phyloP scores from a whole-genome alignment of 2,888 invertebrate genomes.

The Apodemia zela region DNA sequence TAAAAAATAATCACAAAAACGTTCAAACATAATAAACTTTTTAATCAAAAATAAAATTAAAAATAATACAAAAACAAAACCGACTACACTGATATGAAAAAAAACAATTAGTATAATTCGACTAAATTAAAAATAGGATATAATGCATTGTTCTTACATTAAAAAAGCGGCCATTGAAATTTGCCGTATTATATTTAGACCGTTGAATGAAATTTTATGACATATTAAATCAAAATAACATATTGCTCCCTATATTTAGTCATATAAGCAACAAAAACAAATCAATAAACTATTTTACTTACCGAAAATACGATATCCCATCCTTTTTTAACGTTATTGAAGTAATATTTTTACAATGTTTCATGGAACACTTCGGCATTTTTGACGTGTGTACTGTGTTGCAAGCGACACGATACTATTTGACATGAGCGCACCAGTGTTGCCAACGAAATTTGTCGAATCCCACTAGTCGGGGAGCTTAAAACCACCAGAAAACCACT shows the following conservation, averaged over 20 bases:
- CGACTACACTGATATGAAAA: background rate
- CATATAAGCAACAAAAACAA: background rate
- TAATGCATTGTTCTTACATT: background rate
- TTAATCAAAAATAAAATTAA: too few species aligned
- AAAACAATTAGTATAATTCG: background rate
- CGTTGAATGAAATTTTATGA: conserved; percentile 11
- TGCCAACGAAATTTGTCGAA: too few species aligned
- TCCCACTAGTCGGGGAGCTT: too few species aligned
- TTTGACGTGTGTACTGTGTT: background rate
- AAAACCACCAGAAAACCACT: too few species aligned
- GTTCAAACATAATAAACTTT: too few species aligned
- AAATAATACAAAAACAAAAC: background rate
- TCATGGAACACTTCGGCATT: conserved; percentile 16
- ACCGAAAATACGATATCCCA: conserved; percentile 17
- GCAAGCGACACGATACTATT: background rate
- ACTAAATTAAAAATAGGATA: conserved; percentile 6
- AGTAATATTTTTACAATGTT: conserved; percentile 19
- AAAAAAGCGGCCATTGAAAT: background rate
- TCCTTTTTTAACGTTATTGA: conserved; percentile 2
- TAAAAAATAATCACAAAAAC: background rate
- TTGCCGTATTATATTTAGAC: background rate
- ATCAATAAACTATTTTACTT: conserved; percentile 12
- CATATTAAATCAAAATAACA: conserved; percentile 14
- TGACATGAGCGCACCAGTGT: background rate
- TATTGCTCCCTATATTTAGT: background rate